phyloP scores from a whole-genome alignment of 2,797 vertebrate species.

The Halcyon badia region DNA sequence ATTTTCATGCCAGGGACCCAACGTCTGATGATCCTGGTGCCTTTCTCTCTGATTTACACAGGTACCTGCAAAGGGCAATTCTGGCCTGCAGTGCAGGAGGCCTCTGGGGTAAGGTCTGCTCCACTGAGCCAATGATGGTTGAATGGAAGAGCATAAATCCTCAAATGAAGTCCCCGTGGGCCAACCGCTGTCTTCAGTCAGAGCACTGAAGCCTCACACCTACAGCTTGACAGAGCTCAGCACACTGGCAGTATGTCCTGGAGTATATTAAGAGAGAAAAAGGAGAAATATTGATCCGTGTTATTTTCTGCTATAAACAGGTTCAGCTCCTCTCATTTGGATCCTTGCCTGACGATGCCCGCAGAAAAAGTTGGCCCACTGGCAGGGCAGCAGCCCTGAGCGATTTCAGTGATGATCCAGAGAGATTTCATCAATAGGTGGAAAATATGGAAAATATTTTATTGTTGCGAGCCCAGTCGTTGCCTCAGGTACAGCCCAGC shows the following conservation, averaged over 20 bases:
- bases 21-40: neutral
- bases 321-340: neutral
- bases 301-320: constrained; percentile 22
- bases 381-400: neutral
- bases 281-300: neutral
- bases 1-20: neutral
- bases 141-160: neutral
- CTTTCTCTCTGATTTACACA: neutral
- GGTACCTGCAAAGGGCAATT: rapidly evolving
- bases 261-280: neutral
- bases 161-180: neutral
- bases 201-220: neutral
- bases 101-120: neutral
- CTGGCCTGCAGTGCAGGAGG: neutral
- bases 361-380: neutral
- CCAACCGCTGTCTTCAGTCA: neutral
- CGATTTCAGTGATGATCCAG: neutral
- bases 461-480: rapidly evolving
- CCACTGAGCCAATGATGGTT: rapidly evolving
- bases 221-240: neutral
- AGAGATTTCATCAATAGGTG: neutral
- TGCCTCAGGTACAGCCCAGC: neutral
- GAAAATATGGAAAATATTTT: neutral
- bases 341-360: neutral
- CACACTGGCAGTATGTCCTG: neutral